A percentile compares a stretch with the other conserved stretches of the same genome.
Evolutionary conservation across 2,888 invertebrate species (phyloP).

Genomic region (Lottia scabra): DNA sequence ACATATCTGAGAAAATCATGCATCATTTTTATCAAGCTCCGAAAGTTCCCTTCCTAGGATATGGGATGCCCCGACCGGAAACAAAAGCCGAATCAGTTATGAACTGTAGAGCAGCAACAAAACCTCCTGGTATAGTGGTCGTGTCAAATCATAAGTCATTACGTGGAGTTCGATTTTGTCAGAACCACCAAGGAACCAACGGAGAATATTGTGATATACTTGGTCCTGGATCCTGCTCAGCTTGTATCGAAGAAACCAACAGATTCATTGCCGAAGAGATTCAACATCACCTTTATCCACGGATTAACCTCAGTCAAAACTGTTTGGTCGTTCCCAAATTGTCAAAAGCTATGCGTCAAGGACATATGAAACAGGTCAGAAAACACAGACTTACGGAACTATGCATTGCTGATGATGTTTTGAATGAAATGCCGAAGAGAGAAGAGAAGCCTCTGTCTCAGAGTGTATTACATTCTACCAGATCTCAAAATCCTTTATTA

Average conservation of each 20-base stretch:
- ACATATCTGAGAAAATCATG: constrained; percentile 47
- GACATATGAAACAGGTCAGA: constrained; percentile 42
- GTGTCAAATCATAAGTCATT: constrained; percentile 23
- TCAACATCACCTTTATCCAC: constrained; percentile 48
- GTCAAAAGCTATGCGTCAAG: constrained; percentile 33
- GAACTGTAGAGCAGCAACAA: constrained; percentile 12
- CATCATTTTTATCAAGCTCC: constrained; percentile 39
- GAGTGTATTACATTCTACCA: background rate
- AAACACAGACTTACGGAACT: constrained; percentile 41
- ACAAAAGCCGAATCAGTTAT: constrained; percentile 33
- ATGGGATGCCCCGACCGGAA: constrained; percentile 51
- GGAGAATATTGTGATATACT: constrained; percentile 52
- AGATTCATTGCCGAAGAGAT: constrained; percentile 50
- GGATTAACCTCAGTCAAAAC: constrained; percentile 39
- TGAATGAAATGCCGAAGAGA: background rate
- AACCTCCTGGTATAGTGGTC: constrained; percentile 21
- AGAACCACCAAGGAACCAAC: constrained; percentile 15
- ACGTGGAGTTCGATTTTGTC: constrained; percentile 17
- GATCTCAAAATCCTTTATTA: too few relatives aligned
- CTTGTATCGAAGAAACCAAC: constrained; percentile 53
- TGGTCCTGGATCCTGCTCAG: constrained; percentile 51
- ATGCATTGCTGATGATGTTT: constrained; percentile 27
- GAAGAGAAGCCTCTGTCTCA: background rate
- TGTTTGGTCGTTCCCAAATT: constrained; percentile 22
- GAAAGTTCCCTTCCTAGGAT: constrained; percentile 32